A percentile compares a stretch with the other conserved stretches of the same genome.
phyloP scores from a whole-genome alignment of 2,797 vertebrate genomes.

The Schizopygopsis pylzovi region DNA sequence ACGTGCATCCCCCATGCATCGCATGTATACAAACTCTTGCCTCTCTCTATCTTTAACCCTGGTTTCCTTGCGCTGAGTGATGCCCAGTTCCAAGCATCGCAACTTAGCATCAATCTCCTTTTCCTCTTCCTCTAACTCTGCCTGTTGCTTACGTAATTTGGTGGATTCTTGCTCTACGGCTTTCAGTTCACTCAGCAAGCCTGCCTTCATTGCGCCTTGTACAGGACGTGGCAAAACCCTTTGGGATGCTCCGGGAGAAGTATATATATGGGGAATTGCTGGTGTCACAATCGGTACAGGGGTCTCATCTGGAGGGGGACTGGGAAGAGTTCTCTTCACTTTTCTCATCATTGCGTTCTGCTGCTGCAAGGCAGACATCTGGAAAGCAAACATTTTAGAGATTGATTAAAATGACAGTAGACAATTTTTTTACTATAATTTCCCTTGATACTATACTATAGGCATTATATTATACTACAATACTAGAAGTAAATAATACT shows the following conservation, averaged over 20 bases:
- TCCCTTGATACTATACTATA: background rate
- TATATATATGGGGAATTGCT: constrained; percentile 88
- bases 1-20: constrained; percentile 88
- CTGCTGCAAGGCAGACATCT: constrained; percentile 92
- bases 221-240: constrained; percentile 81
- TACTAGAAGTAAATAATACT: background rate
- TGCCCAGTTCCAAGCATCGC: constrained; percentile 95
- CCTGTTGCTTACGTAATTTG: constrained; percentile 98
- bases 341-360: constrained; percentile 94
- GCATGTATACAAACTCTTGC: constrained; percentile 89
- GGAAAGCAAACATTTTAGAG: constrained; percentile 56
- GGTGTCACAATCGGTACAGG: constrained; percentile 90
- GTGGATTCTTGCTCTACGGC: constrained; percentile 97
- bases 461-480: too few species aligned
- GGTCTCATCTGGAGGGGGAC: constrained; percentile 95
- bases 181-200: constrained; percentile 92
- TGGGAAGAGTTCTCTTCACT: constrained; percentile 98
- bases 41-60: constrained; percentile 91
- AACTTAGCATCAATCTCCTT: constrained; percentile 99
- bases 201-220: constrained; percentile 90
- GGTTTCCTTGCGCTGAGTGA: constrained; percentile 95
- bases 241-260: constrained; percentile 85
- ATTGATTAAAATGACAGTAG: background rate
- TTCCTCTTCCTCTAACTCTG: constrained; percentile 97
- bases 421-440: background rate